Percentiles rank a stretch among this genome's conserved stretches.
phyloP scores from a whole-genome alignment of 2,888 invertebrate genomes.

The Euphydryas editha region DNA sequence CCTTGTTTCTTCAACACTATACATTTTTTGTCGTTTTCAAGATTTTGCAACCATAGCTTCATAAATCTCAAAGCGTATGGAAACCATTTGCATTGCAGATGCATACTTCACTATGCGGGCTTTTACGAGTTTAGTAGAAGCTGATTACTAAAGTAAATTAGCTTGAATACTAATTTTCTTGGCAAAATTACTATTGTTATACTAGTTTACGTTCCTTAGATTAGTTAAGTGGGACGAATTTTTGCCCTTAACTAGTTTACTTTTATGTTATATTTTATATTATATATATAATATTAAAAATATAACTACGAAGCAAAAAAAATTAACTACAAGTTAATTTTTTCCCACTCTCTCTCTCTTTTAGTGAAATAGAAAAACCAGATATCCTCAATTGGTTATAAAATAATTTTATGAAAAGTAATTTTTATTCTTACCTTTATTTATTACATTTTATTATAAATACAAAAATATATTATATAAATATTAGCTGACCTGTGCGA shows the following conservation, averaged over 20 bases:
- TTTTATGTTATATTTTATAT: background rate
- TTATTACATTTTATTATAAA: no score
- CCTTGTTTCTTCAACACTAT: background rate
- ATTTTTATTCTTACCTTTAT: no score
- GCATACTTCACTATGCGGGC: slow-evolving; percentile 16
- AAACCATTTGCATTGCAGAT: slow-evolving; percentile 32
- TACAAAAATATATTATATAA: no score
- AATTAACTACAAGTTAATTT: no score
- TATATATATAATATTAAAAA: no score
- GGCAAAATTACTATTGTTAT: slow-evolving; percentile 12
- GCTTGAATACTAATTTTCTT: slow-evolving; percentile 17
- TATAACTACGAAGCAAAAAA: no score
- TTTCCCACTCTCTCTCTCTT: no score
- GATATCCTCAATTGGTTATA: no score
- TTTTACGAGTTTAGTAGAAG: slow-evolving; percentile 21
- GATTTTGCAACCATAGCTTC: slow-evolving; percentile 3
- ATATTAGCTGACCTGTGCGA: no score
- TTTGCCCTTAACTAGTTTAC: background rate
- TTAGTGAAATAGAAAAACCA: no score
- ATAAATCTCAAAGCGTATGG: slow-evolving; percentile 22
- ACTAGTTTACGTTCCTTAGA: background rate
- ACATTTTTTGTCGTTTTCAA: background rate
- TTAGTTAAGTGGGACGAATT: background rate
- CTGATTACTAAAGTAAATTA: slow-evolving; percentile 23
- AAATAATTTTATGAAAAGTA: no score